Percentiles rank a stretch among this genome's conserved stretches.
Evolutionary conservation across 2,888 invertebrate species (phyloP).

Genomic region (Pterostichus niger): DNA sequence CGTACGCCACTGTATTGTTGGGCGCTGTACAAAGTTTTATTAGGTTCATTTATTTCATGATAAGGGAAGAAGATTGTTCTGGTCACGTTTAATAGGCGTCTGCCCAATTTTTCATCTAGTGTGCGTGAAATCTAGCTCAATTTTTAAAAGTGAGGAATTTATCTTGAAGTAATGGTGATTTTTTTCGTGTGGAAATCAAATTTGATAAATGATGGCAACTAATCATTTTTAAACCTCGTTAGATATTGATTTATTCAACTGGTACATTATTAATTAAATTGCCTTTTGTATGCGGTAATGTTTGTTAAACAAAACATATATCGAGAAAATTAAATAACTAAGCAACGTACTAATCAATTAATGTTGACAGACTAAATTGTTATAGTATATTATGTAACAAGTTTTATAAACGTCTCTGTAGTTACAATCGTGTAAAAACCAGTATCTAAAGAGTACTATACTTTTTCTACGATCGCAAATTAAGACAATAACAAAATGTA

Average conservation of each 20-base stretch:
- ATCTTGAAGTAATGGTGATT: constrained; percentile 20
- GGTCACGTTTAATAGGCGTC: constrained; percentile 36
- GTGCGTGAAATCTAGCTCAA: constrained; percentile 10
- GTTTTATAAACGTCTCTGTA: no score
- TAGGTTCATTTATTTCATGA: constrained; percentile 31
- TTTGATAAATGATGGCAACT: constrained; percentile 22
- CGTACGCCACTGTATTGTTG: constrained; percentile 25
- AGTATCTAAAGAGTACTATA: no score
- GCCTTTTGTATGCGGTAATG: no score
- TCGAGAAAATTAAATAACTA: no score
- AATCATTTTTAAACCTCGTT: constrained; percentile 27
- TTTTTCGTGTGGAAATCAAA: constrained; percentile 23
- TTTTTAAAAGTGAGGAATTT: constrained; percentile 41
- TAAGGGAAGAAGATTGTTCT: constrained; percentile 28
- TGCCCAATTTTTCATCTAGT: constrained; percentile 24
- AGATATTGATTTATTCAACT: not conserved
- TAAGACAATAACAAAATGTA: no score
- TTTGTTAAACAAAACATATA: no score
- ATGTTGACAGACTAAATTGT: no score
- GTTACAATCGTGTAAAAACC: no score
- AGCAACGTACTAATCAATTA: no score
- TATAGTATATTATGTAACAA: no score
- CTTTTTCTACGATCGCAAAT: no score
- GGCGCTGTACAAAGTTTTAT: constrained; percentile 32
- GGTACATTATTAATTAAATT: no score